These are phyloP conservation scores for Timema podura DNA, from an alignment of 2,888 invertebrate species.

Conservation along the genomic window DNA sequence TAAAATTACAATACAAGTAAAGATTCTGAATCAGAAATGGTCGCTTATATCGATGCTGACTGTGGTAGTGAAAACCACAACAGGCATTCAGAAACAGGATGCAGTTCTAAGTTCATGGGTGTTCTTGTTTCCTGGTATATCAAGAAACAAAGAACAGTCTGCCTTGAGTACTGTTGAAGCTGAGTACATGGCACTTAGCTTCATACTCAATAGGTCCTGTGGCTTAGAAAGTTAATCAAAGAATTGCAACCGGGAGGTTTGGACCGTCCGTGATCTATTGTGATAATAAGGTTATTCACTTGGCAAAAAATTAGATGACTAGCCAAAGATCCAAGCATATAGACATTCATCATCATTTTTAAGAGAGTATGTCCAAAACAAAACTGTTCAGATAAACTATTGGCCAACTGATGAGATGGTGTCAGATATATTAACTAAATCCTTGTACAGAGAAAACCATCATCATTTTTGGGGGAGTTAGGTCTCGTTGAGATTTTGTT, in stretches of 20 bases:
- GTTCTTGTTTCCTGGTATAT: background rate
- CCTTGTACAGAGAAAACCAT: background rate
- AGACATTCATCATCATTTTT: background rate
- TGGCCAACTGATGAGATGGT: background rate
- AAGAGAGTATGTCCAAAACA: background rate
- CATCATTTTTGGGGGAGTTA: background rate
- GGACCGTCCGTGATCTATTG: background rate
- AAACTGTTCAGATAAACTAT: background rate
- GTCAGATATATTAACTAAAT: background rate
- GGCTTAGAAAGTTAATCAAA: background rate
- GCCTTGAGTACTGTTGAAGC: background rate
- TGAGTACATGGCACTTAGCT: background rate
- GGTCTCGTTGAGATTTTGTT: background rate
- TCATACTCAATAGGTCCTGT: background rate
- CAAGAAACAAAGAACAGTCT: background rate
- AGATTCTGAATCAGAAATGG: background rate
- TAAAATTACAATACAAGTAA: background rate
- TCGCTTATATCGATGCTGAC: background rate
- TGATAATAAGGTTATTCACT: background rate
- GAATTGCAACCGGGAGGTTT: no score
- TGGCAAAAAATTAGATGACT: background rate
- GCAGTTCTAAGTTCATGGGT: background rate
- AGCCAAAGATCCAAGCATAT: slow-evolving; percentile 2
- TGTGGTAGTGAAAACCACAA: background rate
- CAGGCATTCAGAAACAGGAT: background rate